These are phyloP conservation scores for Apocrypta bakeri DNA, from an alignment of 1,140 invertebrate genomes.

Conservation along the genomic window DNA sequence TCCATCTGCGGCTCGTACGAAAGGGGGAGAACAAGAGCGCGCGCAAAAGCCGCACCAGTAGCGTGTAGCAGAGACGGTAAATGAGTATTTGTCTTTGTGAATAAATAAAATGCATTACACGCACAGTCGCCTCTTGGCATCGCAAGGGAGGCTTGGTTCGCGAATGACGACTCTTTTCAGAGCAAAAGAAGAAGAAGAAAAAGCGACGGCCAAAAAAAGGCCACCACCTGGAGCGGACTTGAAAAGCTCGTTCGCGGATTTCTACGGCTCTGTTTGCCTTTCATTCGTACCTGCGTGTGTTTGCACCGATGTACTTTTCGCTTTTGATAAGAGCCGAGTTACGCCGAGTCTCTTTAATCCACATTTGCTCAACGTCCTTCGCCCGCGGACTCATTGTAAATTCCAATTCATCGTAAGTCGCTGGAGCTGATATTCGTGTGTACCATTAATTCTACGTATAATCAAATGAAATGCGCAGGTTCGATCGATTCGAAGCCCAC, in stretches of 20 bases:
- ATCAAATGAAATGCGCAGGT: too few species aligned
- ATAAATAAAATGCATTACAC: slow-evolving; percentile 74
- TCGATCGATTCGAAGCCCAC: slow-evolving; percentile 21
- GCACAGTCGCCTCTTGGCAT: slow-evolving; percentile 53
- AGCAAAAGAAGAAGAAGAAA: background rate
- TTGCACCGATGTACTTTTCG: slow-evolving; percentile 47
- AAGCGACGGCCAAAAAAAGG: slow-evolving; percentile 7
- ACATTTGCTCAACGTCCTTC: background rate
- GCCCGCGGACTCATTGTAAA: too few species aligned
- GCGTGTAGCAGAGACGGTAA: slow-evolving; percentile 59
- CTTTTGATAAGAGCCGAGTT: slow-evolving; percentile 39
- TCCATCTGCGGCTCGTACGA: slow-evolving; percentile 34
- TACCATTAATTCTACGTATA: too few species aligned
- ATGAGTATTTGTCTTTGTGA: slow-evolving; percentile 74
- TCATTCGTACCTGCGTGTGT: slow-evolving; percentile 38
- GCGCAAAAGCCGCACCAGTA: slow-evolving; percentile 23
- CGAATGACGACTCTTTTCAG: slow-evolving; percentile 20
- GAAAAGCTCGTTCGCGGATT: slow-evolving; percentile 38
- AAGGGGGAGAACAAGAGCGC: slow-evolving; percentile 26
- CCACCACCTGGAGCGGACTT: background rate
- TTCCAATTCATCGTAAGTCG: background rate
- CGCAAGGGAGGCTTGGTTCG: background rate
- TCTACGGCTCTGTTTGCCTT: slow-evolving; percentile 48
- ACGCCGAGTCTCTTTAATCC: background rate
- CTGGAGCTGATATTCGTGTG: too few species aligned